A percentile compares a stretch with the other conserved stretches of the same genome.
Conservation (phyloP, 2,113 vertebrate genomes). For the Pipa parva region DNA sequence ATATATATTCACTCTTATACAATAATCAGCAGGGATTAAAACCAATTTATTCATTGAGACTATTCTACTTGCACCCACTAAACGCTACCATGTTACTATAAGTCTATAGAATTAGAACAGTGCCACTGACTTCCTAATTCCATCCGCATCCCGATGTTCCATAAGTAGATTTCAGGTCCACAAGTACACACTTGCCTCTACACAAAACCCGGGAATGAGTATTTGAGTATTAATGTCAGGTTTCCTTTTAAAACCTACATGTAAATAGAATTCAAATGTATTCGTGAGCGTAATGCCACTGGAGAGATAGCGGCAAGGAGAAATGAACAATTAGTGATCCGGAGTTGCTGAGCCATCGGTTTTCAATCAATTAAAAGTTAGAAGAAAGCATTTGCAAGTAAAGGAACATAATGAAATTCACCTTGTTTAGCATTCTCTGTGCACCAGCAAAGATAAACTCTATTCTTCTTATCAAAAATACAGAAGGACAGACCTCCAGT, state of each 20-base stretch:
- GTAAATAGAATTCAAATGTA: background rate
- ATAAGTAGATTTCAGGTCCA: too few relatives aligned
- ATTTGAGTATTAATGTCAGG: background rate
- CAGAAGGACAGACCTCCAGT: background rate
- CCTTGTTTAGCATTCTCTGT: constrained; percentile 1
- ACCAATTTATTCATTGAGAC: too few relatives aligned
- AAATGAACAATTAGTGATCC: constrained; percentile 30
- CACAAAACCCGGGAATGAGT: background rate
- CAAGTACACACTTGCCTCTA: too few relatives aligned
- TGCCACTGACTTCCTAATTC: too few relatives aligned
- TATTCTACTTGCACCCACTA: too few relatives aligned
- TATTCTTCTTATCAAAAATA: background rate
- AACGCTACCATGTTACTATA: background rate
- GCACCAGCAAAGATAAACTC: background rate
- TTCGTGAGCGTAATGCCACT: background rate
- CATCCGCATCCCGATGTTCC: too few relatives aligned
- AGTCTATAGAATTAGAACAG: background rate
- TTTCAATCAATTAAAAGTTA: constrained; percentile 36
- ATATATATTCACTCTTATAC: too few relatives aligned
- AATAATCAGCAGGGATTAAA: too few relatives aligned
- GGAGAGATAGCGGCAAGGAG: constrained; percentile 22
- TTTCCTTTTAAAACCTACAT: background rate
- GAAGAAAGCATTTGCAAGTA: constrained; percentile 2
- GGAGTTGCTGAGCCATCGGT: constrained; percentile 13
- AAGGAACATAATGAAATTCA: constrained; percentile 6